Base-by-base conservation (phyloP, 2,888 invertebrate genomes). In the Eudasyphora cyanicolor region DNA sequence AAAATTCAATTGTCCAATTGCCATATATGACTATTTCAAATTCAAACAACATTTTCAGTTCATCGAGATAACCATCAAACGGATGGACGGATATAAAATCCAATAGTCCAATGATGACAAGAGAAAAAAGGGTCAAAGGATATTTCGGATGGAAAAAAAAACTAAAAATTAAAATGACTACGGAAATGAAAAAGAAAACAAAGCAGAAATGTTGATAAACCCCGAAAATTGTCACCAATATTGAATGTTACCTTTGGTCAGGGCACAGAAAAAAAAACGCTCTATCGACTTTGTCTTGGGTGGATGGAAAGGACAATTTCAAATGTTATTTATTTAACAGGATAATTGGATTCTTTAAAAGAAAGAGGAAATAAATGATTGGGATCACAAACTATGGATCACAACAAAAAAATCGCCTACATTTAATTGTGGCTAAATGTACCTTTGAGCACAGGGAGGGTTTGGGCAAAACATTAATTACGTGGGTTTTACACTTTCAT, bases 331-430 rank as follows among this genome's bases (percentile, higher is more conserved):
- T 57, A 57, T 27, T 67, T 67, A 67, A 67, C 45, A 67, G 67
- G 42, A 67, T 67, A 67, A 67, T 67, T 67, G 67, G 67, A 67
- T 67, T 67, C 45, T 14, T 67, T 19, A 27, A 2, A 62, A 62
- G 29, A 35, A 45, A 54, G 24, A 27, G 57, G 4, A 24, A 57
- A 57, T 57, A 27, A 57, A 57, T 57, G 57, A 57, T 27, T 24
- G 57, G 57, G 57, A 54, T 54, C 19, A 10, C 10, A 54, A 54
- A 54, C 4, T 45, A n/a, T 45, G 14, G 45, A 24, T 12, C 57
- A 57, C 21, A 21, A 24, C 2, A 57, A 57, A 21, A 54, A 57
- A 57, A 19, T 24, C 27, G 8, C 14, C 14, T 24, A 1, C 24
- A 57, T 57, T 57, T 57, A 24, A 57, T 57, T 24, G 57, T 57